Evolutionary conservation across 2,113 vertebrate genomes (phyloP).

Genomic region (Poeciliopsis retropinna): DNA sequence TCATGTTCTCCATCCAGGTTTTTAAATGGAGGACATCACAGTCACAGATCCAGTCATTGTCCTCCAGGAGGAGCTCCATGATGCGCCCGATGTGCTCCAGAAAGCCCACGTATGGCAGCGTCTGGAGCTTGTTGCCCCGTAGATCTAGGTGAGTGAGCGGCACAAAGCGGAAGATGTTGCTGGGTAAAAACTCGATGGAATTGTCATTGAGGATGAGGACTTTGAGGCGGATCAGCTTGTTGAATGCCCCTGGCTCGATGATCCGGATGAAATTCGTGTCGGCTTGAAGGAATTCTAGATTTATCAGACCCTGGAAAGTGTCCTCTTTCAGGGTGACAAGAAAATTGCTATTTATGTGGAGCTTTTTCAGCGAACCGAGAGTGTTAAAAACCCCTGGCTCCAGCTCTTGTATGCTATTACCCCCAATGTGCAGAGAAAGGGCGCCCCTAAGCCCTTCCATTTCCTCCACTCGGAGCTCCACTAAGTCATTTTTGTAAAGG

Average conservation of each 20-base stretch:
- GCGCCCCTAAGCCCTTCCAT: conserved; percentile 89
- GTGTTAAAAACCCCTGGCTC: conserved; percentile 92
- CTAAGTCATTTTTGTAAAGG: conserved; percentile 93
- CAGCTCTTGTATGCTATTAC: conserved; percentile 95
- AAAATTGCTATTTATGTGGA: conserved; percentile 98
- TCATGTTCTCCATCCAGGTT: conserved; percentile 97
- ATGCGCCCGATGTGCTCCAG: conserved; percentile 97
- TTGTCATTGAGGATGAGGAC: conserved; percentile 98
- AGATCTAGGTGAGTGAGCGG: conserved; percentile 97
- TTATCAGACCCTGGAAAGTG: conserved; percentile 93
- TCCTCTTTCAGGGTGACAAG: conserved; percentile 94
- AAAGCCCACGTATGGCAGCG: conserved; percentile 94
- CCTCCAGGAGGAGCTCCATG: conserved; percentile 93
- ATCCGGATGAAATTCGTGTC: conserved; percentile 97
- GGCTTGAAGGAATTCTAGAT: conserved; percentile 96
- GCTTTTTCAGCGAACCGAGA: conserved; percentile 90
- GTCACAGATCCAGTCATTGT: conserved; percentile 94
- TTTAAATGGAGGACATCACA: conserved; percentile 94
- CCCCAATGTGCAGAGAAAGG: conserved; percentile 92
- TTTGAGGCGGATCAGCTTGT: conserved; percentile 95
- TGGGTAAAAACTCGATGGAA: conserved; percentile 92
- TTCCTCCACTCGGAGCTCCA: conserved; percentile 84
- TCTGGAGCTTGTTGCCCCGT: conserved; percentile 94
- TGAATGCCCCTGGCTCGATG: conserved; percentile 96
- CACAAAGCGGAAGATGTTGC: conserved; percentile 95